Base-by-base conservation (phyloP, 1,140 invertebrate genomes). In the Drosophila ananassae region DNA sequence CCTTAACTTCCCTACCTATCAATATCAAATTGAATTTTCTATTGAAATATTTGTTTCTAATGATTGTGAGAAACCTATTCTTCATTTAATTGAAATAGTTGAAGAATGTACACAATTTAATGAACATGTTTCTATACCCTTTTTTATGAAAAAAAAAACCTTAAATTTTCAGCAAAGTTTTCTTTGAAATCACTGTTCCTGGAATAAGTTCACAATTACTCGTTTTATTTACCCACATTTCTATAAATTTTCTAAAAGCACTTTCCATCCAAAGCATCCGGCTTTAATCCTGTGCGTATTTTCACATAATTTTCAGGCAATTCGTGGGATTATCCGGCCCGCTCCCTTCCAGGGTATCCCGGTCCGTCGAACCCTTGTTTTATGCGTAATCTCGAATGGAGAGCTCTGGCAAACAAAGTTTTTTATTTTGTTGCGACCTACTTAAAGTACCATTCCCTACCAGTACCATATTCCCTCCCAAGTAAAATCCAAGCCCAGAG, bases 351-450 rank as follows among this genome's bases (percentile, higher is more conserved):
- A 69, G 66, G 66, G 66, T 69, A 69, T 69, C 63, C 52, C 12
- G 6, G 25, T 32, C 13, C 59, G 63, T 51, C 63, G 63, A 67
- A 48, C 21, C 66, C 66, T 50, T 69, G 66, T 69, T 69, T 57
- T 69, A 69, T 69, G 66, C 63, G 63, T 41, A 44, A 12, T 32
- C 66, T 57, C 64, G 52, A 57, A 25, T 21, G 66, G 66, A 69
- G 66, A 5, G 66, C 66, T 24, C 52, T 57, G 66, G 66, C 66
- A 69, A 69, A 69, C 66, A 69, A 69, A 69, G 28, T 69, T 69
- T 69, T 69, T 69, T 69, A 69, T 69, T 69, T 69, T 69, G 64
- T 47, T 69, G 66, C 66, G 66, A 69, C 66, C 66, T 69, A 69
- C 66, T 69, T 69, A 69, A 69, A 56, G 63, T 57, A 37, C 63